A percentile compares a stretch with the other conserved stretches of the same genome.
phyloP scores from a whole-genome alignment of 1,140 invertebrate genomes.

The Euwallacea similis region DNA sequence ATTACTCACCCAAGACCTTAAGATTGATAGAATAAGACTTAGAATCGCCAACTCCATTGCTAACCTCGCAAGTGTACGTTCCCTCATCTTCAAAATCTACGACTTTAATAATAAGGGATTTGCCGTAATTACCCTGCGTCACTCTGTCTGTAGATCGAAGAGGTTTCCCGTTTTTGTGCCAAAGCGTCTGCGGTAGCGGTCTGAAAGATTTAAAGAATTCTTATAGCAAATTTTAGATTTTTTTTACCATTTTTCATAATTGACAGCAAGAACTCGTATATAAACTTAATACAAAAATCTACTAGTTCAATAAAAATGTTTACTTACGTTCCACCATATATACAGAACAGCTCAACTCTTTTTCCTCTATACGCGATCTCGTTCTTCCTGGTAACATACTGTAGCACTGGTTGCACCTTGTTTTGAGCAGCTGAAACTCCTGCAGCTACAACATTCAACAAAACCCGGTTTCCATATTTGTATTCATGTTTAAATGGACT shows the following conservation, averaged over 20 bases:
- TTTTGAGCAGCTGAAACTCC: conserved; percentile 76
- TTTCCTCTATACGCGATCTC: conserved; percentile 82
- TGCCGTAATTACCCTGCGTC: conserved; percentile 87
- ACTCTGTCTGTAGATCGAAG: conserved; percentile 73
- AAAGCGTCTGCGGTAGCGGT: conserved; percentile 78
- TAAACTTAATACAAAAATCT: no score
- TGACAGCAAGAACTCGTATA: no score
- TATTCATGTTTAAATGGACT: conserved; percentile 87
- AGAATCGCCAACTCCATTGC: conserved; percentile 83
- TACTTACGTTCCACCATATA: conserved; percentile 87
- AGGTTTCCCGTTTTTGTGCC: conserved; percentile 76
- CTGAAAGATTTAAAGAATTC: conserved; percentile 48
- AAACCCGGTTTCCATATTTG: conserved; percentile 83
- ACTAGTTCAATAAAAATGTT: not conserved
- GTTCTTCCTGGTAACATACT: conserved; percentile 85
- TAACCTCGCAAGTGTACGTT: conserved; percentile 86
- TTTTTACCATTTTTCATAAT: no score
- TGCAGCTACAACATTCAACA: conserved; percentile 75
- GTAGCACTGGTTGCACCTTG: conserved; percentile 72
- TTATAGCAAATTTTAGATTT: no score
- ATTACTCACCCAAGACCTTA: conserved; percentile 68
- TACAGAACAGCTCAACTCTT: conserved; percentile 81
- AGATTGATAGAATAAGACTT: conserved; percentile 83
- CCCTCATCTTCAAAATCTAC: conserved; percentile 86
- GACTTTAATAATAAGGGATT: conserved; percentile 84